Evolutionary conservation across 2,797 vertebrate genomes (phyloP), one percentile per base, ranked within the genome.

Genomic region (Botia kubotai): DNA sequence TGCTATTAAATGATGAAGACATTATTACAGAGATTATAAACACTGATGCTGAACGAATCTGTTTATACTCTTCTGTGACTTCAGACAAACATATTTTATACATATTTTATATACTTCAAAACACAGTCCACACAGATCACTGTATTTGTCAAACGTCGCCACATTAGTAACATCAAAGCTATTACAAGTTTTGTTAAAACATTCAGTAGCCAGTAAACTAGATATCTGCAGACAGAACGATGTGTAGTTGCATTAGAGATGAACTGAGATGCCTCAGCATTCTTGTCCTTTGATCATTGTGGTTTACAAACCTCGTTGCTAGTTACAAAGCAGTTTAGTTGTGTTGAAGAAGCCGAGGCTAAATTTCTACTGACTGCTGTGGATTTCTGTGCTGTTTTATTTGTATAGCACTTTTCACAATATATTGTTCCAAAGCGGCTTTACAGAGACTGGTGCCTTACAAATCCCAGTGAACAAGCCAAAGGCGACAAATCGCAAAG

Each of bases 351-450:
- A 1, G 2, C 14, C 21, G 17, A 58, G 39, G 23, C 16, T 14
- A 19, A 69, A 17, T 77, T 10, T 29, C 73, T 12, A 12, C 39
- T 68, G 53, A 58, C 52, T 46, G 21, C 66, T 36, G 10, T 26
- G 63, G 23, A 46, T 14, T 26, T 70, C 43, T 60, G 17, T 70
- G 36, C 17, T 29, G 14, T 70, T 70, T 13, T 17, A 50, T 78
- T 50, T 78, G 66, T 60, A 3, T 48, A 29, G 17, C 17, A 17
- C 55, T 58, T 60, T 58, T 78, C 21, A 70, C 17, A 78, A 48
- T 11, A 60, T 23, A 70, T 11, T 23, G 3, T 60, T 78, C 17
- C 53, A 70, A 33, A 14, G 21, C 36, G n/a, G 66, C 23, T 67
- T 69, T 69, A 23, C 12, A 69, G 48, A 68, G 36, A 77, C 66